Evolutionary conservation across 2,888 invertebrate species (phyloP), one percentile per base, ranked within the genome.

Genomic region (Drosophila ochracea): DNA sequence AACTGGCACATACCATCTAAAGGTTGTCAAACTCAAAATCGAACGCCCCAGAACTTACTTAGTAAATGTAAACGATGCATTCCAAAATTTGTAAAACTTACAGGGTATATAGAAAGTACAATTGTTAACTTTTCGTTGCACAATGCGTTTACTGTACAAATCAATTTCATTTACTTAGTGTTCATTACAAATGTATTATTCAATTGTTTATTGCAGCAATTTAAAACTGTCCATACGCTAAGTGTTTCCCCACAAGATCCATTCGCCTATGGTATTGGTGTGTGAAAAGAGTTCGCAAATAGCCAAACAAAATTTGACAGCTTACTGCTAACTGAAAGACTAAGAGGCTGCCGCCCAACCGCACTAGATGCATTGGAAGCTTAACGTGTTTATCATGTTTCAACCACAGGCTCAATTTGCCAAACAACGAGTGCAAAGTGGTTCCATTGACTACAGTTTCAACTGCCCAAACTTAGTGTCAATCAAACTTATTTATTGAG

Each of bases 201-300:
- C 49, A 67, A 54, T 57, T 50, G 37, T 55, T 37, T 25, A 35
- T 6, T 54, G 67, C 47, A 30, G 55, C 47, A 55, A 53, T 65
- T 66, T 28, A 30, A 50, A 72, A 37, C 35, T 21, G 68, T 49
- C 30, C 13, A 58, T 41, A 19, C 11, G 25, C 33, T 25, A 49
- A 65, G 31, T 59, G 10, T 55, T 61, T 30, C 57, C 25, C 47
- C 41, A 52, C 31, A 11, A 64, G 31, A 4, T 37, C 37, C 21
- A 61, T 68, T 43, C 16, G 49, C 33, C 10, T 41, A 21, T 31
- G 19, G 30, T 10, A 50, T 28, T 28, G 6, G 52, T 39, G 54
- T 70, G 69, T 50, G 59, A 50, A 72, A 63, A 64, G 28, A 13
- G 58, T 55, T 49, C 37, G 77, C 66, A 61, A 77, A 63, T 58